Evolutionary conservation across 2,888 invertebrate genomes (phyloP), one percentile per base, ranked within the genome.

Genomic region (Nephrotoma flavescens): DNA sequence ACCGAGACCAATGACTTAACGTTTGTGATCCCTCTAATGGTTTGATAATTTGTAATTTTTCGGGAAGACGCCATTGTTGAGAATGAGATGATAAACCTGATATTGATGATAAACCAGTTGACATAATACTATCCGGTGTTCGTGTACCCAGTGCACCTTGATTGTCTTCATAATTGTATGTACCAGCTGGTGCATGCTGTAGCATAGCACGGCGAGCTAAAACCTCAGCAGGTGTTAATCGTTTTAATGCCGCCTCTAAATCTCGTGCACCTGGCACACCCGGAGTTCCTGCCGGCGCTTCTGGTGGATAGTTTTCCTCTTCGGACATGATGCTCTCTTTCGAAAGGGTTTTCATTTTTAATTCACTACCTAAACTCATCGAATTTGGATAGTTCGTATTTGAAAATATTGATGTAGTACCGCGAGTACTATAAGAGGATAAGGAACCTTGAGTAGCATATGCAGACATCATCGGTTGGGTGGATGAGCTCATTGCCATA

Each of bases 11-110:
- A 88, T 98, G 97, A 90, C 97, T 96, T 87, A 99, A 92, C 0
- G 98, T 98, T 89, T 96, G 95, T 0, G 98, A 98, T 9, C 98
- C 98, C 92, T 98, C 97, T 92, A 98, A 93, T 0, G 97, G 97
- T 90, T 98, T 98, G 3, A 98, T 96, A 88, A 97, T 97, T 92
- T 97, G 97, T 88, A 98, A 92, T 90, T 97, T 97, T 92, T 97
- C 97, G 42, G 97, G 97, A 89, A 96, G 92, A 89, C 95, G 94
- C 95, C 97, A 96, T 87, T 93, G 92, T n/a, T 91, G 91, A 83
- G 87, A 86, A 71, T 71, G 71, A 7, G 71, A 9, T 12, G 89
- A 88, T 45, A 89, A 88, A 7, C 87, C 87, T 7, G 87, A 87
- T 6, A 86, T 71, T 1, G 86, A 86, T 91, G 87, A 92, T 90